phyloP scores from a whole-genome alignment of 2,888 invertebrate species.

The Hecatera dysodea region DNA sequence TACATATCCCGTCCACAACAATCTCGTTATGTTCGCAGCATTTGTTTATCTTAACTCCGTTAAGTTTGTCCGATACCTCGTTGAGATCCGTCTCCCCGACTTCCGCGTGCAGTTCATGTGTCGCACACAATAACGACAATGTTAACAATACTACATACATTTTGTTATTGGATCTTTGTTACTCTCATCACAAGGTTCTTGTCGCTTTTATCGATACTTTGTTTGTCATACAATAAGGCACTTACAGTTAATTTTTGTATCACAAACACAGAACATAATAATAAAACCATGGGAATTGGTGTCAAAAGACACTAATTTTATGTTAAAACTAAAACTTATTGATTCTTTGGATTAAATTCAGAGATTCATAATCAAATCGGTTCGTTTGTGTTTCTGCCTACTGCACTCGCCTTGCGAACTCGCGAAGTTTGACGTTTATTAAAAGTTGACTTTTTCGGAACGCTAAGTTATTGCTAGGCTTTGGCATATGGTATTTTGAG shows the following conservation, averaged over 20 bases:
- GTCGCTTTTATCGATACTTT: conserved; percentile 44
- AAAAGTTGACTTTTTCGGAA: conserved; percentile 37
- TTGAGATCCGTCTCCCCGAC: conserved; percentile 85
- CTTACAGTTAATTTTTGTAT: conserved; percentile 30
- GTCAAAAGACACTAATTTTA: conserved; percentile 21
- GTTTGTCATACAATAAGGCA: conserved; percentile 57
- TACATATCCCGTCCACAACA: conserved; percentile 92
- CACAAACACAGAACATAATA: conserved; percentile 36
- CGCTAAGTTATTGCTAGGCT: conserved; percentile 4
- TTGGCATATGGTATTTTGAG: conserved; percentile 37
- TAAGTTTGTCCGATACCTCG: conserved; percentile 85
- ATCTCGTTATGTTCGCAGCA: conserved; percentile 94
- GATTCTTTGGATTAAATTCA: conserved; percentile 54
- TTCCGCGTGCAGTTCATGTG: conserved; percentile 68
- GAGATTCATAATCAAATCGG: conserved; percentile 31
- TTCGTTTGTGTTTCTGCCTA: conserved; percentile 51
- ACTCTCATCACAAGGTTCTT: conserved; percentile 64
- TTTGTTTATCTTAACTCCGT: conserved; percentile 93
- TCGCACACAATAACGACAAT: conserved; percentile 78
- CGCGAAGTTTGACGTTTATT: conserved; percentile 47
- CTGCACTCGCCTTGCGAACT: conserved; percentile 3
- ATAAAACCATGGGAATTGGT: conserved; percentile 28
- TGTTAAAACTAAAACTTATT: conserved; percentile 39
- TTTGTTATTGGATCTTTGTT: conserved; percentile 57
- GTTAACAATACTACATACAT: conserved; percentile 73